phyloP scores from a whole-genome alignment of 2,888 invertebrate species.

The Trachelus troglodyta region DNA sequence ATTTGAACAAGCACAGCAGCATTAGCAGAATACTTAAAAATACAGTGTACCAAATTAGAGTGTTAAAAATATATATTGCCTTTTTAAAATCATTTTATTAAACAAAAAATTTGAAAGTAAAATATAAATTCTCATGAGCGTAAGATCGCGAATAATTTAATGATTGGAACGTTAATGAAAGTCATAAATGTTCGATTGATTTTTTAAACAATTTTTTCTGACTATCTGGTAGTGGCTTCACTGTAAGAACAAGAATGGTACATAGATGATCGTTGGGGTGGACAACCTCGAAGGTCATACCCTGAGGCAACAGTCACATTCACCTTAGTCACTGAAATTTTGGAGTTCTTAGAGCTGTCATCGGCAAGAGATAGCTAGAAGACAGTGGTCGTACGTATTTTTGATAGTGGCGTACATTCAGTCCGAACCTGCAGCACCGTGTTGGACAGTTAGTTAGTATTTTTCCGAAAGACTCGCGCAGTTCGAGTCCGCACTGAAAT shows the following conservation, averaged over 20 bases:
- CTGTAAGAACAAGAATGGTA: background rate
- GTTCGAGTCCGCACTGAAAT: background rate
- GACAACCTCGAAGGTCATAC: conserved; percentile 24
- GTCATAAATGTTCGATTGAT: background rate
- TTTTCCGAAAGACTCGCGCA: conserved; percentile 13
- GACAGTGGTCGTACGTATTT: conserved; percentile 1
- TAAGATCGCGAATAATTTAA: background rate
- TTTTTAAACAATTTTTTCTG: background rate
- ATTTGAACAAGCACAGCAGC: background rate
- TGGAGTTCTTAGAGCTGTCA: conserved; percentile 19
- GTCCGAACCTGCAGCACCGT: conserved; percentile 11
- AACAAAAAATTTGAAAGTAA: background rate
- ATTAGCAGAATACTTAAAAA: background rate
- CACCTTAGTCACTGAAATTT: conserved; percentile 25
- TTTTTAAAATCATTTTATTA: background rate
- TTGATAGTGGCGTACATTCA: conserved; percentile 17
- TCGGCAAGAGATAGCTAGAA: conserved; percentile 5
- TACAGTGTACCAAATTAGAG: background rate
- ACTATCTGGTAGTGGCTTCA: background rate
- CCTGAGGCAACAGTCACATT: conserved; percentile 18
- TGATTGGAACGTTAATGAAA: background rate
- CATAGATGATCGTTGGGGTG: conserved; percentile 15
- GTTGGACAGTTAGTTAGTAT: conserved; percentile 6
- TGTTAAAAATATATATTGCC: background rate
- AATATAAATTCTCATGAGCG: background rate